Base-by-base conservation (phyloP, 2,113 vertebrate genomes). In the Thunnus thynnus region DNA sequence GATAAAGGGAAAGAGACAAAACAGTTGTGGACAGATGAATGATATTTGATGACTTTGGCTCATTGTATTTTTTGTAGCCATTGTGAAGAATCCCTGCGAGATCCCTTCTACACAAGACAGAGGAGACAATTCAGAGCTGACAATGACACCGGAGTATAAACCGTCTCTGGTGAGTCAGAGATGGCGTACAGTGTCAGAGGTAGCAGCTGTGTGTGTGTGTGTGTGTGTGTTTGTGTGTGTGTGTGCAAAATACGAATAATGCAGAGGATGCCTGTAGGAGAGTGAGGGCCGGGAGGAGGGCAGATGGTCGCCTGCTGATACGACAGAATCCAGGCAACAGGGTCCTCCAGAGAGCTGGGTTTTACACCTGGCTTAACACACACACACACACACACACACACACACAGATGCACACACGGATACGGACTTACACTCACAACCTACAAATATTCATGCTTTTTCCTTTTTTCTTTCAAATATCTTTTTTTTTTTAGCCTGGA, bases 231-330 rank as follows among this genome's bases (percentile, higher is more conserved):
- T 57, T 68, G 55, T 70, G 58, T 69, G 72, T 57, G 61, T 44
- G 63, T 57, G 69, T 55, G 72, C 36, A 75, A 68, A 82, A 80
- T 80, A 89, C 88, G 89, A 90, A 92, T 91, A 93, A 92, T 93
- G 88, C 82, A 92, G 68, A 77, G 61, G 72, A 85, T 72, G 88
- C 83, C 85, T 88, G 82, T 86, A 78, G 30, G 76, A 89, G 78
- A 16, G 3, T 73, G 81, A 85, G 83, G 85, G 76, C 80, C 51
- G 30, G 72, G 84, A 87, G 85, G 86, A 89, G 89, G 90, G 89
- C 88, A 93, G 92, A 92, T 88, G 92, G 90, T 86, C 61, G 89
- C 76, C 76, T 70, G 80, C 89, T 89, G 91, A 92, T 90, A 89
- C 86, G 88, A 80, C 62, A 56, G 84, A 86, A 89, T 88, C 86